A percentile compares a stretch with the other conserved stretches of the same genome.
Evolutionary conservation across 1,140 invertebrate species (phyloP).

Genomic region (Tetragnatha versicolor): DNA sequence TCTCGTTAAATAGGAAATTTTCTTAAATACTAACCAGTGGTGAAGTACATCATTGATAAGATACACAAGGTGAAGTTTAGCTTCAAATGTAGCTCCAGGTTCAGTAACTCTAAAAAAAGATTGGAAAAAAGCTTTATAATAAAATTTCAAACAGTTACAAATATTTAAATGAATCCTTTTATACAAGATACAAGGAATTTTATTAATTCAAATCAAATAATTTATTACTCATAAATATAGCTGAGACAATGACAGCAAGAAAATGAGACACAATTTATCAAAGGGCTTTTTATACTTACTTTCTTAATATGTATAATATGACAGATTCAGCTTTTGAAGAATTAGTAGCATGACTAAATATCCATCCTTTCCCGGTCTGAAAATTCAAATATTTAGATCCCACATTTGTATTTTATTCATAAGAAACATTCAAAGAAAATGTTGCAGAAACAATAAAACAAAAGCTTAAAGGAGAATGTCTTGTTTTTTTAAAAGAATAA

Average conservation of each 20-base stretch:
- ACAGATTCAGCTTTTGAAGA: conserved; percentile 80
- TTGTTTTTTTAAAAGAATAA: too few species aligned
- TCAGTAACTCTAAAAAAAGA: conserved; percentile 75
- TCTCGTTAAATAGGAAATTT: too few species aligned
- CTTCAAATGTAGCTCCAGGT: conserved; percentile 80
- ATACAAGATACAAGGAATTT: neutral
- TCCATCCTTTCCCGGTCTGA: conserved; percentile 90
- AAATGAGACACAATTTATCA: too few species aligned
- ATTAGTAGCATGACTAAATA: conserved; percentile 80
- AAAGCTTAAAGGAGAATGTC: too few species aligned
- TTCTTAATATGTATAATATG: conserved; percentile 82
- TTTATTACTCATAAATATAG: too few species aligned
- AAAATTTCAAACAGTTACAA: neutral
- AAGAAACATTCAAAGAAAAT: too few species aligned
- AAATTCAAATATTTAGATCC: too few species aligned
- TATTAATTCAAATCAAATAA: neutral
- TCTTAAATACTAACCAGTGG: conserved; percentile 82
- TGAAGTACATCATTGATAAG: conserved; percentile 96
- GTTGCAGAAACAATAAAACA: too few species aligned
- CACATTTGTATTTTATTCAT: too few species aligned
- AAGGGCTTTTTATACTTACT: conserved; percentile 61
- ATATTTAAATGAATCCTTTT: neutral
- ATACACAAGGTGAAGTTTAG: conserved; percentile 96
- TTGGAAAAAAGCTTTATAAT: conserved; percentile 11
- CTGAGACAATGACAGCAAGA: neutral